Evolutionary conservation across 1,140 invertebrate species (phyloP).

Genomic region (Zaprionus ornatus): DNA sequence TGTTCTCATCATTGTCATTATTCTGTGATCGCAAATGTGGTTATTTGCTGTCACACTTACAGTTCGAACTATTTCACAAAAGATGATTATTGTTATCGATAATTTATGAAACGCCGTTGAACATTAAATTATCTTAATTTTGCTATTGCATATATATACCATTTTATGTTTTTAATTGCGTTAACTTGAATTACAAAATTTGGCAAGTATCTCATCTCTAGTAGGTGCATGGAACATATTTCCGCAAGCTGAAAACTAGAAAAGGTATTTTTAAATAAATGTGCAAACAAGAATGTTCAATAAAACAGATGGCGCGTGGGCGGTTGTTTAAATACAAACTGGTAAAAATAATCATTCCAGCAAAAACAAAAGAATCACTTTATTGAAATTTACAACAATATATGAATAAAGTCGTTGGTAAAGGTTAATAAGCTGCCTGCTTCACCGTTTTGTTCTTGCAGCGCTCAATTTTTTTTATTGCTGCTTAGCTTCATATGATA

Average conservation of each 20-base stretch:
- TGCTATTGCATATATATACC: background rate
- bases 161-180: background rate
- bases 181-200: background rate
- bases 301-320: slow-evolving; percentile 5
- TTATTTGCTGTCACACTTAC: background rate
- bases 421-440: too few species aligned
- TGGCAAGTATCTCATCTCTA: background rate
- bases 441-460: too few species aligned
- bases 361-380: slow-evolving; percentile 1
- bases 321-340: slow-evolving; percentile 1
- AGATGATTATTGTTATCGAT: background rate
- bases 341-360: background rate
- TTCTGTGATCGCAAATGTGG: background rate
- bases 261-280: background rate
- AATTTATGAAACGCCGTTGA: background rate
- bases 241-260: background rate
- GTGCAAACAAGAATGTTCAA: background rate
- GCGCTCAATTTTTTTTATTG: too few species aligned
- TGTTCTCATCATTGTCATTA: background rate
- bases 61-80: background rate
- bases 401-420: background rate
- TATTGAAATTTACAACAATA: background rate
- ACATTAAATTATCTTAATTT: background rate
- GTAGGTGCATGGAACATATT: background rate
- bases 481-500: too few species aligned